Base-by-base conservation (phyloP, 2,797 vertebrate genomes). In the Denticeps clupeoides region DNA sequence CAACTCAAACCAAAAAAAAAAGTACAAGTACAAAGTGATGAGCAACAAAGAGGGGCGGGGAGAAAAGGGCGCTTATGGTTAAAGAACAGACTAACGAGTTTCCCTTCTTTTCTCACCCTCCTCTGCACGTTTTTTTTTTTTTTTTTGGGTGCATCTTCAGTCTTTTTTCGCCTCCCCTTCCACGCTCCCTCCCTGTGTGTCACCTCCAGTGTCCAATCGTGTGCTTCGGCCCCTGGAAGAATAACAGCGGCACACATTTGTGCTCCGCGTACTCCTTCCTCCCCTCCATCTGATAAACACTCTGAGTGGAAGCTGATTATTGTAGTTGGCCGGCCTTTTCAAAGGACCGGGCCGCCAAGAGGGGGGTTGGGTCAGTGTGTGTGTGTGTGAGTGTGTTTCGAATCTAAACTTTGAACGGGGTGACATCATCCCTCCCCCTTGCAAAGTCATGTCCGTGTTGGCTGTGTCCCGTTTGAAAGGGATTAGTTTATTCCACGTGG, bases 171-270 rank as follows among this genome's bases (percentile, higher is more conserved):
- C 41, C 47, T 19, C 52, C 47, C 32, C 41, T 35, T 18, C 38
- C 22, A 25, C 26, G 22, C 23, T 15, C 69, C 72, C 74, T 74
- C 62, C 53, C 64, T 24, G 21, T 25, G 13, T 38, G 26, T 53
- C 50, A 60, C 58, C 55, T 56, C 68, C 65, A 57, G 70, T 79
- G 71, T n/a, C 76, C 71, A 69, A 70, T 60, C 67, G 62, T 57
- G 56, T 44, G 65, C 63, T 69, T 57, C 59, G 58, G 58, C 69
- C 68, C 66, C 64, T 71, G 69, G 69, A 69, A 69, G 71, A 66
- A 78, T 75, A 76, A 79, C 74, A 69, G 73, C 78, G 74, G 78
- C 68, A 64, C 70, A 67, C 73, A 77, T 79, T 80, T 78, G 70
- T 64, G 70, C 77, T 69, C 51, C 57, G 67, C 75, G 77, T 74